phyloP scores from a whole-genome alignment of 2,113 vertebrate genomes.

The Poecile atricapillus region DNA sequence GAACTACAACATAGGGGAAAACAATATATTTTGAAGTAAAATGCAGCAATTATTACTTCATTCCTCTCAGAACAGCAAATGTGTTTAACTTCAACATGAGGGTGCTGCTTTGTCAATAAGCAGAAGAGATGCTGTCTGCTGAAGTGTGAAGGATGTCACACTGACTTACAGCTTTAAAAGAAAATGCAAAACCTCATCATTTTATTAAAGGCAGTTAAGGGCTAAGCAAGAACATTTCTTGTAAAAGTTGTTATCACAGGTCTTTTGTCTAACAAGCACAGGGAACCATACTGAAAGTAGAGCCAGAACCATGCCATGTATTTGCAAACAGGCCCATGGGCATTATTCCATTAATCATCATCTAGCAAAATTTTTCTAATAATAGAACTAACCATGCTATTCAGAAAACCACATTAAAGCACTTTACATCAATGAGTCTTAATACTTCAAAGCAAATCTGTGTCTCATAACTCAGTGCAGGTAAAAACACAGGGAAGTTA shows the following conservation, averaged over 20 bases:
- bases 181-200: not conserved
- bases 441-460: not conserved
- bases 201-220: not conserved
- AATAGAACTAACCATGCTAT: not conserved
- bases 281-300: not conserved
- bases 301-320: not conserved
- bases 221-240: not conserved
- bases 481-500: rapidly evolving
- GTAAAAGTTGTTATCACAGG: not conserved
- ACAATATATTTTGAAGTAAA: not conserved
- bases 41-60: not conserved
- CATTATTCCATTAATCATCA: not conserved
- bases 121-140: not conserved
- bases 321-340: not conserved
- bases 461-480: not conserved
- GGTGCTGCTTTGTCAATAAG: not conserved
- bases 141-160: not conserved
- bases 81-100: not conserved
- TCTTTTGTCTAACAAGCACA: not conserved
- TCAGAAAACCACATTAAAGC: not conserved
- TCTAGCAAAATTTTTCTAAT: not conserved
- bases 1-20: not conserved
- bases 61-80: not conserved
- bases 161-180: not conserved
- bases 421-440: not conserved